Evolutionary conservation across 2,113 vertebrate genomes (phyloP), one percentile per base, ranked within the genome.

Genomic region (Phyllostomus discolor): DNA sequence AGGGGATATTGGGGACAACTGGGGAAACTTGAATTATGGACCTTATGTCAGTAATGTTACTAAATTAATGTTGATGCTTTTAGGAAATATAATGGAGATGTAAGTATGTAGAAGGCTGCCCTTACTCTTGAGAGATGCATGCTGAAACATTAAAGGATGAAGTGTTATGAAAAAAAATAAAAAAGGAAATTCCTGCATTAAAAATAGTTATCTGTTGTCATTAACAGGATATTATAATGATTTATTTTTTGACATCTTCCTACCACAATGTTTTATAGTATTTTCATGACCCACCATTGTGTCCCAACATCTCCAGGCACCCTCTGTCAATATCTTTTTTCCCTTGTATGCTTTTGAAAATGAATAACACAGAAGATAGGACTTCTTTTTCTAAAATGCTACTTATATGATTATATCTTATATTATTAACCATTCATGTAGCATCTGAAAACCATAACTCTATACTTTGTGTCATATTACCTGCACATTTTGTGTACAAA

Each of bases 11-110:
- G 57, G 20, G 9, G 75, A 48, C 31, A 91, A 80, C 0, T 78
- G 7, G 22, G 10, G 38, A 96, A 96, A 90, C n/a, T 1, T 80
- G 59, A 95, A 72, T 50, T 38, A 79, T n/a, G 70, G 48, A 85
- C 31, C 20, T 35, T 33, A 88, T 41, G 14, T 72, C 81, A 93
- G 82, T 28, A 82, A 52, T 54, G 12, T 79, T 76, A 46, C 46
- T 88, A 80, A 91, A 75, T 66, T 91, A 88, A 67, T 28, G 35
- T 22, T 73, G n/a, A 83, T 87, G 35, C 17, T 88, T 96, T 91
- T 35, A 93, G 70, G n/a, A 95, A 95, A 96, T 67, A 76, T 31
- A 91, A 66, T 4, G 26, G 48, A 80, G 35, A 20, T 52, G 7
- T 43, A 57, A 85, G 26, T 90, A 43, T 35, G 16, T 22, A 93